Conservation (phyloP, 1,140 invertebrate species). For the Zaprionus taronus region DNA sequence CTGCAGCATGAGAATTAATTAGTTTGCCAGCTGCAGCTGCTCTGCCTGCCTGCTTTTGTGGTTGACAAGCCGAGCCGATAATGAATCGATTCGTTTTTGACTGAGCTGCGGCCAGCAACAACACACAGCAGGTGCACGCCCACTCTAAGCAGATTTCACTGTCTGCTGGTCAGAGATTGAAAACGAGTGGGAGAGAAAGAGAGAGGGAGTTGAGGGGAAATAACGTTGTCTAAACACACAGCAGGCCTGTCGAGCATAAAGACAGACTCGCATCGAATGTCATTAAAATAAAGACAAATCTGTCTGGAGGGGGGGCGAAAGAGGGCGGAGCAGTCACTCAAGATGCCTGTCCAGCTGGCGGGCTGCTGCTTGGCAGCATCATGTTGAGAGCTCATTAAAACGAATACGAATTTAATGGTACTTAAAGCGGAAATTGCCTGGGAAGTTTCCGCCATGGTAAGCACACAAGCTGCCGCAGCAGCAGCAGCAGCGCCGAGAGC, state of each 20-base stretch:
- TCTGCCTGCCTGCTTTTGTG: constrained; percentile 24
- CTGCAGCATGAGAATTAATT: constrained; percentile 71
- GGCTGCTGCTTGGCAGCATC: constrained; percentile 49
- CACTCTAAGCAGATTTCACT: constrained; percentile 63
- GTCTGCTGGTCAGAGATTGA: constrained; percentile 58
- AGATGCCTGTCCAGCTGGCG: constrained; percentile 6
- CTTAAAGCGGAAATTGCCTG: constrained; percentile 84
- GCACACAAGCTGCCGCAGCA: constrained; percentile 56
- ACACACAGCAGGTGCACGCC: constrained; percentile 39
- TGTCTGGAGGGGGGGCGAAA: background rate
- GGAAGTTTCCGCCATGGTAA: constrained; percentile 74
- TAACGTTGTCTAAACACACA: constrained; percentile 52
- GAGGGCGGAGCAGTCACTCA: background rate
- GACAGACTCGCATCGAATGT: constrained; percentile 70
- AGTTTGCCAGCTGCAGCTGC: constrained; percentile 49
- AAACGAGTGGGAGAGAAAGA: background rate
- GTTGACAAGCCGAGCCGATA: constrained; percentile 53
- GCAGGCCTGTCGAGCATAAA: constrained; percentile 45
- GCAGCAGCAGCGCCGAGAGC: constrained; percentile 27
- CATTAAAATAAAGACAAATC: constrained; percentile 68
- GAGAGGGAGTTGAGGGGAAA: background rate
- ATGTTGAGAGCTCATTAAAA: constrained; percentile 84
- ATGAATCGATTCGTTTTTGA: constrained; percentile 49
- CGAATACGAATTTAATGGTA: constrained; percentile 84
- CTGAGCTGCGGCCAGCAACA: background rate